phyloP scores from a whole-genome alignment of 2,113 vertebrate species.

The Barnardius zonarius region DNA sequence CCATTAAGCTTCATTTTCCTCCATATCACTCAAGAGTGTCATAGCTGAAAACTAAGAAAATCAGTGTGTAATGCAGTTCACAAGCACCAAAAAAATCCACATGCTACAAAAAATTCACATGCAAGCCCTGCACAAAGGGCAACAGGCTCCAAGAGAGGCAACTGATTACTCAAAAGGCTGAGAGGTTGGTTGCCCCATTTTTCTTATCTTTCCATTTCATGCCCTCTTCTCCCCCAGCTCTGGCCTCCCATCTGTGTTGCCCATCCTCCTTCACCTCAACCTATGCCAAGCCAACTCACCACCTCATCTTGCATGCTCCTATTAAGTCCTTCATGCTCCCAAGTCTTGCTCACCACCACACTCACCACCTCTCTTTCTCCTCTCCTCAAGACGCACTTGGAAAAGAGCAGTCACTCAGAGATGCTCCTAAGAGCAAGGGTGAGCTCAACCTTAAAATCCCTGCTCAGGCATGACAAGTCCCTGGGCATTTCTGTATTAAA shows the following conservation, averaged over 20 bases:
- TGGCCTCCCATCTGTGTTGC: neutral
- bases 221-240: neutral
- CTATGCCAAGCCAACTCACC: neutral
- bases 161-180: neutral
- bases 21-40: neutral
- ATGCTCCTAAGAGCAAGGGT: neutral
- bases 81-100: neutral
- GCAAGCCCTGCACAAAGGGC: neutral
- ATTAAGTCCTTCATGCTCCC: neutral
- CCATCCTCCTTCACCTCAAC: neutral
- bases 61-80: neutral
- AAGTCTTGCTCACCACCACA: neutral
- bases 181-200: neutral
- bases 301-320: neutral
- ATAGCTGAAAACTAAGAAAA: neutral
- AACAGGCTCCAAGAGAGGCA: neutral
- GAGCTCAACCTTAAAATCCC: neutral
- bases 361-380: neutral
- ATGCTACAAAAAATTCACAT: neutral
- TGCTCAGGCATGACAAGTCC: neutral
- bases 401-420: neutral
- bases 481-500: neutral
- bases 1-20: neutral
- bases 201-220: neutral
- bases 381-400: rapidly evolving